Evolutionary conservation across 2,888 invertebrate species (phyloP).

Genomic region (Psylliodes chrysocephalus): DNA sequence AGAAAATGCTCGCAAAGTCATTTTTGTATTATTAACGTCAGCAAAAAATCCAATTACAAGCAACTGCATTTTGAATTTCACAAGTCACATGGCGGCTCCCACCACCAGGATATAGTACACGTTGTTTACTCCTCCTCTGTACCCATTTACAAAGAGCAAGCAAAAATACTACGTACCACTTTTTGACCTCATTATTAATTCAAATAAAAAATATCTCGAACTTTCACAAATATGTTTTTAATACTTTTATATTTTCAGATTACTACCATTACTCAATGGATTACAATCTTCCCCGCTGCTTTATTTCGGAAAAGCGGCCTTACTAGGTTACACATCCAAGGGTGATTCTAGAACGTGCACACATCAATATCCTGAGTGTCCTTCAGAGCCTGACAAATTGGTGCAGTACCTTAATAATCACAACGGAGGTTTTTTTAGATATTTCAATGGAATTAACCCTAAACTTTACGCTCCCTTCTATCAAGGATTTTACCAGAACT

Average conservation of each 20-base stretch:
- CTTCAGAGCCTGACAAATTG: constrained; percentile 76
- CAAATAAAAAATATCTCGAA: too few relatives aligned
- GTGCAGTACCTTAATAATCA: constrained; percentile 85
- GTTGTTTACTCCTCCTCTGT: too few relatives aligned
- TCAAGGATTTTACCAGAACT: not conserved
- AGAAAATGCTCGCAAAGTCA: too few relatives aligned
- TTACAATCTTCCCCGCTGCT: constrained; percentile 72
- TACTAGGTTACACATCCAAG: constrained; percentile 77
- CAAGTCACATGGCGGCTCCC: too few relatives aligned
- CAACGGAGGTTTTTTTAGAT: constrained; percentile 86
- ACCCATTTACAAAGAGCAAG: too few relatives aligned
- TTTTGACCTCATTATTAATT: too few relatives aligned
- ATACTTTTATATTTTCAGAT: constrained; percentile 37
- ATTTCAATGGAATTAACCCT: constrained; percentile 71
- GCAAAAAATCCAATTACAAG: too few relatives aligned
- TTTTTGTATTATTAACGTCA: too few relatives aligned
- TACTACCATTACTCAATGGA: constrained; percentile 60
- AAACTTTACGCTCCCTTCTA: constrained; percentile 50
- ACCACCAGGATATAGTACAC: too few relatives aligned
- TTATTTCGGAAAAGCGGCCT: constrained; percentile 78
- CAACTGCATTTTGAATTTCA: too few relatives aligned
- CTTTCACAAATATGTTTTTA: not conserved
- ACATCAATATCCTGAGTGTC: constrained; percentile 78
- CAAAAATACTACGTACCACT: too few relatives aligned
- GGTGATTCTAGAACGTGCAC: constrained; percentile 70